These are phyloP conservation scores for Conus betulinus DNA, from an alignment of 1,140 invertebrate genomes.

Conservation along the genomic window DNA sequence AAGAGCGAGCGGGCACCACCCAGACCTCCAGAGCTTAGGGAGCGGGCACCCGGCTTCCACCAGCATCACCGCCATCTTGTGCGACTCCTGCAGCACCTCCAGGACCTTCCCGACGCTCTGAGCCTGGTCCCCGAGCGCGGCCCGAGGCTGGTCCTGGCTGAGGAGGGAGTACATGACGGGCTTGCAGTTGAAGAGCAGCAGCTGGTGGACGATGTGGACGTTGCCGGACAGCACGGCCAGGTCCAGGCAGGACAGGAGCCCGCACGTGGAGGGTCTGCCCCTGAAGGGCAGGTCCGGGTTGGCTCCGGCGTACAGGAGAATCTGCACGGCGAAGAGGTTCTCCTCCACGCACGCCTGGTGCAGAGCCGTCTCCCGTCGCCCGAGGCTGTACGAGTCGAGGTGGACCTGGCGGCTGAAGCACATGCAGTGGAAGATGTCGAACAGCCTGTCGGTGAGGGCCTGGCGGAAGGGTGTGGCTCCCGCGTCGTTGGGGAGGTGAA, in stretches of 20 bases:
- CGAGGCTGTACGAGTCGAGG: not conserved
- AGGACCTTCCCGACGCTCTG: not conserved
- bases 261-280: not conserved
- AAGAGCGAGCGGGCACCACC: not conserved
- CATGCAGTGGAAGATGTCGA: not conserved
- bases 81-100: not conserved
- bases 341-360: not conserved
- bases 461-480: not conserved
- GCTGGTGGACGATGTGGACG: not conserved
- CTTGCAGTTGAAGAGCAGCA: not conserved
- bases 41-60: not conserved
- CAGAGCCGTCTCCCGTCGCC: not conserved
- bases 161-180: not conserved
- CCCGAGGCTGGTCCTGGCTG: not conserved
- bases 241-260: not conserved
- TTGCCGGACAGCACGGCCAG: not conserved
- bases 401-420: not conserved
- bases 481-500: not conserved
- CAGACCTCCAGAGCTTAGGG: too few relatives aligned
- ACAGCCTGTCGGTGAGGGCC: not conserved
- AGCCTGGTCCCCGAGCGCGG: not conserved
- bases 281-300: not conserved
- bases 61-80: not conserved
- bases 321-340: not conserved
- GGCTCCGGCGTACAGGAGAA: not conserved